phyloP scores from a whole-genome alignment of 2,888 invertebrate genomes.

The Periphyllus acericola region DNA sequence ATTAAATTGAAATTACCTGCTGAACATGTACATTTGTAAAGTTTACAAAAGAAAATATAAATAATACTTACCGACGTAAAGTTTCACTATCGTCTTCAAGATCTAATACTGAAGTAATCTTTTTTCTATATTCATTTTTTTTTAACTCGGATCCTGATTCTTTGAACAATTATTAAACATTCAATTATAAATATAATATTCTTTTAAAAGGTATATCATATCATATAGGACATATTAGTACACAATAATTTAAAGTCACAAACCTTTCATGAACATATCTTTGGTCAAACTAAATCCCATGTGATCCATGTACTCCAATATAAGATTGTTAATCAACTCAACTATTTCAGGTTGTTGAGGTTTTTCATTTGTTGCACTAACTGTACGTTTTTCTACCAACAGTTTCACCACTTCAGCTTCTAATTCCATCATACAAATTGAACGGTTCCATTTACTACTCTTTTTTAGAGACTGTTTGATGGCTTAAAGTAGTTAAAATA shows the following conservation, averaged over 20 bases:
- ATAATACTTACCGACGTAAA: not conserved
- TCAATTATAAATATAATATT: not conserved
- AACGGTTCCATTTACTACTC: too few relatives aligned
- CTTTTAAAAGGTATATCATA: not conserved
- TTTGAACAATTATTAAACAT: not conserved
- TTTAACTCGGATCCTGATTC: conserved; percentile 21
- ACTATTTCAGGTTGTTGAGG: conserved; percentile 19
- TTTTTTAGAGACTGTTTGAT: too few relatives aligned
- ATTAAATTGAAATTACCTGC: not conserved
- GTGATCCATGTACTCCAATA: conserved; percentile 42
- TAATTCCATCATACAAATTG: too few relatives aligned
- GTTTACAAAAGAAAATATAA: not conserved
- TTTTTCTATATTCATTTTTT: not conserved
- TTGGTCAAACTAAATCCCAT: conserved; percentile 39
- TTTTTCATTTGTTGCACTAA: not conserved
- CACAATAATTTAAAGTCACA: not conserved
- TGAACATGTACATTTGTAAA: not conserved
- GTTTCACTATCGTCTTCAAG: conserved; percentile 47
- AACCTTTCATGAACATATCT: conserved; percentile 37
- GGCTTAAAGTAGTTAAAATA: too few relatives aligned
- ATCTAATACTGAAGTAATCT: conserved; percentile 27
- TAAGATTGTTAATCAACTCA: conserved; percentile 31
- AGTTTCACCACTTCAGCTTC: conserved; percentile 31
- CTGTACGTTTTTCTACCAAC: not conserved
- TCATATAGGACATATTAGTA: not conserved